Evolutionary conservation across 2,888 invertebrate genomes (phyloP), one percentile per base, ranked within the genome.

Genomic region (Chymomyza fuscimana): DNA sequence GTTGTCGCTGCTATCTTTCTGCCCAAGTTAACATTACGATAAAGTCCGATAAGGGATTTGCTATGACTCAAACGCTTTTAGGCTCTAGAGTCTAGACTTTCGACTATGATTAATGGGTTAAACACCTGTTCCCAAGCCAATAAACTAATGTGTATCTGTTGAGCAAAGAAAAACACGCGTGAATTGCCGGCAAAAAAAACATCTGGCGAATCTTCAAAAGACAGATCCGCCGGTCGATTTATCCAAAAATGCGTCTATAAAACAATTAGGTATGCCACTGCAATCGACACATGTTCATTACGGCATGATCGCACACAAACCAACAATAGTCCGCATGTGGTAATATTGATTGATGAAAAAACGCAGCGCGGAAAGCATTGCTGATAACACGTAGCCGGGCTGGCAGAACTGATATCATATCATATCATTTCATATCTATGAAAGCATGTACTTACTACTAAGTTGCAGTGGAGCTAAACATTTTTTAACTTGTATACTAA

Each of bases 341-440:
- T 32, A 32, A 32, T 32, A 32, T 32, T 25, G 25, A 32, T 32
- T 12, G 40, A 12, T 4, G 1, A 46, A 46, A 12, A 12, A 46
- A 12, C 40, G 32, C 32, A 32, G 32, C 32, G 9, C 7, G 1
- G 7, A 54, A 58, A 29, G 25, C 25, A 5, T 58, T 25, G 25
- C 58, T 22, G 58, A 58, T 58, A 58, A 58, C 16, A 19, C 58
- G 58, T 58, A 58, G 29, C 15, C 25, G 25, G 25, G 54, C 54
- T 22, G 54, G 22, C 54, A 54, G 54, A 54, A 22, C 54, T 54
- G 54, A 54, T 54, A 54, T 54, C 16, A 54, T 52, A 52, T 52
- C 52, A 52, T 51, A 51, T 51, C 51, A 51, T 51, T 16, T 51
- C 51, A 15, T 54, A 54, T 54, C 22, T 54, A 22, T 54, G 6